Evolutionary conservation across 1,140 invertebrate genomes (phyloP), one percentile per base, ranked within the genome.

Genomic region (Bombus impatiens): DNA sequence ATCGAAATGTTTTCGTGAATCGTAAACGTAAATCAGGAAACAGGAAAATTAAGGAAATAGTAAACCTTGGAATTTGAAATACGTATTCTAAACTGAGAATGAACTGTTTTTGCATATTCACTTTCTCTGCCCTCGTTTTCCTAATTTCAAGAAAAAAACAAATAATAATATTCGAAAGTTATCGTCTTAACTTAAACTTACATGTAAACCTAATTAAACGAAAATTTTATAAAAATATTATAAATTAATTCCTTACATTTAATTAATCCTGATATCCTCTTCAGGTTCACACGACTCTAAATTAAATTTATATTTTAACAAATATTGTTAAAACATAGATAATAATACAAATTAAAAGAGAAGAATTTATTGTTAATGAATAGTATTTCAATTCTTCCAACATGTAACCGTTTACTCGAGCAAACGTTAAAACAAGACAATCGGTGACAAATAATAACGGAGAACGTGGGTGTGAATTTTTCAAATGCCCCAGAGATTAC

Each of bases 401-500:
- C 28, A 13, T 13, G 32, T 22, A 35, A 10, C 15, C 68, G 57
- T n/a, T 80, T 71, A 87, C 47, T n/a, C 8, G 35, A n/a, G 57
- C 47, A 65, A 71, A 80, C 3, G 25, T 80, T 76, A 22, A 47
- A 53, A 59, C 67, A 47, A 81, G 72, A 72, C 81, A 75, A 81
- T 84, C 62, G 59, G 25, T n/a, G 70, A 82, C 79, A 76, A n/a
- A 85, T 77, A 84, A 53, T 84, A 82, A 88, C 47, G 47, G 71
- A 68, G 68, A 81, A 25, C 13, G 90, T 91, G 83, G 90, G 90
- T 79, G 86, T 80, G 5, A 78, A 91, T 91, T 88, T 86, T 86
- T 91, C 59, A 74, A 86, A 91, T 91, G 53, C 77, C 67, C 59
- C 37, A 74, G 78, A 78, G 67, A 42, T 91, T 89, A 72, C 78